Evolutionary conservation across 2,113 vertebrate genomes (phyloP), one percentile per base, ranked within the genome.

Genomic region (Odocoileus hemionus): DNA sequence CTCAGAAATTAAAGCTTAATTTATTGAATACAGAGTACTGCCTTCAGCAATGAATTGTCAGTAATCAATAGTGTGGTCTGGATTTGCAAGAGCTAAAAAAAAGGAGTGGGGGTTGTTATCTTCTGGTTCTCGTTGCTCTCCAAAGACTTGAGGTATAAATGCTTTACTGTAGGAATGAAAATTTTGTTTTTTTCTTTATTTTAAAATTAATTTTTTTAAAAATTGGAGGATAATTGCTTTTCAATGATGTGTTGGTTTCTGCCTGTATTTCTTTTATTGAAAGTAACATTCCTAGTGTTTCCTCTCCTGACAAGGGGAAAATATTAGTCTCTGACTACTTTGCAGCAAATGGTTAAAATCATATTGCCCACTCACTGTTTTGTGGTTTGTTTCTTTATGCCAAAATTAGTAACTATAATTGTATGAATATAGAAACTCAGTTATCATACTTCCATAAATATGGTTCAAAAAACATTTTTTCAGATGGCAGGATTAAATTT

Each of bases 1-100:
- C 74, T 97, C 36, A 57, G 78, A 80, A 97, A 98, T 97, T 96
- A 97, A 95, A 97, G 30, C 87, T 95, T 97, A 97, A 98, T 98
- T 98, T 97, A 97, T 88, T 97, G 91, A 97, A 94, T 92, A 91
- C 36, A 60, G 57, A 95, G 86, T 28, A 60, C 52, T 70, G 91
- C 86, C 86, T 96, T 98, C 57, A 97, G 70, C 93, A 96, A 91
- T 97, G 83, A 95, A 93, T 84, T 94, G 91, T 96, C 57, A 92
- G 88, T 90, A 95, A 98, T 98, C 94, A 97, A 97, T 93, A 93
- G 64, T 61, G 45, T 94, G 90, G 64, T 94, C 67, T 92, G 86
- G 47, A 85, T 94, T 95, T 96, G 17, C 30, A 97, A 97, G 57
- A 94, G 80, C 10, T 12, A 30, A n/a, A 23, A 16, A 16, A 60